Evolutionary conservation across 2,113 vertebrate species (phyloP), one percentile per base, ranked within the genome.

Genomic region (Cacatua alba): DNA sequence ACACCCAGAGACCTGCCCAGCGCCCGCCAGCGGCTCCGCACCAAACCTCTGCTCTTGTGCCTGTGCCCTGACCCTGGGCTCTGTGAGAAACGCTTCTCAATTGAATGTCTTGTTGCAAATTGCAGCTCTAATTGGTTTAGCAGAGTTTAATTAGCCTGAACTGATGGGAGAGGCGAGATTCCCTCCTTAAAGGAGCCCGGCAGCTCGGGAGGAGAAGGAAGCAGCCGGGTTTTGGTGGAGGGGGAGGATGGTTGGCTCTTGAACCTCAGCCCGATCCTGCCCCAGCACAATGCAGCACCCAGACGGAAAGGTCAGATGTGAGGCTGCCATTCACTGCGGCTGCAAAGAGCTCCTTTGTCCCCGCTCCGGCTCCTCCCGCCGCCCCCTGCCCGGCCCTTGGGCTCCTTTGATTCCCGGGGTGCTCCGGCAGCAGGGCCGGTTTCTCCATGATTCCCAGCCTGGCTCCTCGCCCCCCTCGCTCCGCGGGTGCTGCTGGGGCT

Each of bases 111-210:
- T 55, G 79, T 81, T 88, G 95, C 82, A 96, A 97, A 97, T 93
- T 96, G 95, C 95, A 93, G 90, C 82, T 94, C 88, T 96, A 94
- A 95, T 97, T 96, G 90, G 79, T 93, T 95, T 95, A 92, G 90
- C 88, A 51, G 94, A 77, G 90, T 92, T 94, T 96, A 96, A 97
- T 97, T 96, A 97, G 90, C 82, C 94, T 88, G 90, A 94, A 93
- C 82, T 96, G 95, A 95, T 95, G 95, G 59, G 88, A 74, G 82
- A 92, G 80, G 75, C 0, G 29, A 93, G 93, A 95, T 94, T 95
- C 85, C 35, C 92, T 94, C 86, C 80, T 95, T 87, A 92, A 92
- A 93, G 96, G 90, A 84, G 82, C 87, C 62, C 39, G 24, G 85
- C 52, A 57, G 76, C 17, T 43, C 41, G 33, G 59, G 51, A 60